Conservation (phyloP, 1,140 invertebrate genomes). For the Cheumatopsyche charites region DNA sequence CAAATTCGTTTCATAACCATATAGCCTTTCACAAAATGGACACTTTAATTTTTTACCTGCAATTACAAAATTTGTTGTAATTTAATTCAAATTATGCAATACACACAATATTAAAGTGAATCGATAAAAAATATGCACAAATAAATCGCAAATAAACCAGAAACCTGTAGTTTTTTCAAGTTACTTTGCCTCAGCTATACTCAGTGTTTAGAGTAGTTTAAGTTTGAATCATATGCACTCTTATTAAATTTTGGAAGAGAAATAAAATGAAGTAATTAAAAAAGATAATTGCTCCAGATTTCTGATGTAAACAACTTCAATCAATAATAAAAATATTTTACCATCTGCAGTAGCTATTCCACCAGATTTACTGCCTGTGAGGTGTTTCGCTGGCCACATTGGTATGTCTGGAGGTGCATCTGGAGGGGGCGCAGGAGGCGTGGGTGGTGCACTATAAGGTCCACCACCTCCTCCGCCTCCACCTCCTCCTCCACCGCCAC, state of each 20-base stretch:
- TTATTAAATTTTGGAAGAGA: too few species aligned
- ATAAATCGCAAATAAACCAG: too few species aligned
- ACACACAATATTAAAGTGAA: too few species aligned
- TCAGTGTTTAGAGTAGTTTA: too few species aligned
- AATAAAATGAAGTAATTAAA: too few species aligned
- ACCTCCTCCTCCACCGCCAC: slow-evolving; percentile 60
- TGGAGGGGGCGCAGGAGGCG: slow-evolving; percentile 52
- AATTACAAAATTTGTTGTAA: slow-evolving; percentile 45
- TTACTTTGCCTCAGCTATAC: too few species aligned
- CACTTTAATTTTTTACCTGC: slow-evolving; percentile 89
- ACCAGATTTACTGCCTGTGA: slow-evolving; percentile 61
- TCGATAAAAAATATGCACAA: too few species aligned
- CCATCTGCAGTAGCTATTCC: slow-evolving; percentile 62
- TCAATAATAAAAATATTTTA: slow-evolving; percentile 41
- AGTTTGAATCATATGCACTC: too few species aligned
- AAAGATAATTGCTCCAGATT: too few species aligned
- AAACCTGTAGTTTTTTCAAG: too few species aligned
- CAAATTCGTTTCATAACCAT: slow-evolving; percentile 91
- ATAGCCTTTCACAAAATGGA: slow-evolving; percentile 89
- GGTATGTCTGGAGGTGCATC: slow-evolving; percentile 53
- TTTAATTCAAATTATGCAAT: too few species aligned
- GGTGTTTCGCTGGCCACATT: slow-evolving; percentile 57
- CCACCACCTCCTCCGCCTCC: slow-evolving; percentile 58
- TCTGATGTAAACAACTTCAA: too few species aligned
- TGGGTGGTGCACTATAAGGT: slow-evolving; percentile 49